These are phyloP conservation scores for Habropoda laboriosa DNA, from an alignment of 1,140 invertebrate genomes.

Conservation along the genomic window DNA sequence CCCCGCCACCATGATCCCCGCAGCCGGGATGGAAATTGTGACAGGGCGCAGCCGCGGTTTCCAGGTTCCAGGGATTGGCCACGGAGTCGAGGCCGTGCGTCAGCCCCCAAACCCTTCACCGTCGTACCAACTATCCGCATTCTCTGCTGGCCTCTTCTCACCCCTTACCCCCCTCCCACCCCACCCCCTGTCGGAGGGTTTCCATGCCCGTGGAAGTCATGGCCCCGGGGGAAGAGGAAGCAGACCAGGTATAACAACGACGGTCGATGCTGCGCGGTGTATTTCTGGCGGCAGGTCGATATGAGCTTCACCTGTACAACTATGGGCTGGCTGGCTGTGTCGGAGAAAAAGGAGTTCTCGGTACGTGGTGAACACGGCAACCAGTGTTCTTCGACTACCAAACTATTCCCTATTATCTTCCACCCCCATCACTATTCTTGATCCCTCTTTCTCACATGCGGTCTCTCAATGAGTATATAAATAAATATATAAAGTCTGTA, in stretches of 20 bases:
- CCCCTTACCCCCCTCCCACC: too few species aligned
- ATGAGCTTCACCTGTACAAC: constrained; percentile 77
- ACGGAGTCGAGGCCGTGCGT: constrained; percentile 62
- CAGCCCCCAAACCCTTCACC: constrained; percentile 72
- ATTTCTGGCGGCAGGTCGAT: constrained; percentile 82
- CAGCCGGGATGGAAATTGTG: constrained; percentile 45
- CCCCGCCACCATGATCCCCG: constrained; percentile 79
- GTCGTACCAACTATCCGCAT: constrained; percentile 54
- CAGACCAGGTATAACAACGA: constrained; percentile 74
- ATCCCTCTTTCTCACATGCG: too few species aligned
- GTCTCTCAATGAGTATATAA: background rate
- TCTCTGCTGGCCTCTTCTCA: constrained; percentile 43
- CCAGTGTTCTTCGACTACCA: constrained; percentile 34
- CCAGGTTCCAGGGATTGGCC: constrained; percentile 73
- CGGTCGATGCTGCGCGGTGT: constrained; percentile 82
- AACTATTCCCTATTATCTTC: background rate
- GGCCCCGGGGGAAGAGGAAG: constrained; percentile 42
- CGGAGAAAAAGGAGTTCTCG: constrained; percentile 55
- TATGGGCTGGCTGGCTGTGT: constrained; percentile 62
- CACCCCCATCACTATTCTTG: background rate
- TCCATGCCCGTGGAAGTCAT: constrained; percentile 29
- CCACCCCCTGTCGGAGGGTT: too few species aligned
- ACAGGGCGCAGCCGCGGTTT: constrained; percentile 72
- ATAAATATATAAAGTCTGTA: too few species aligned
- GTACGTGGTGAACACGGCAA: constrained; percentile 17